phyloP scores from a whole-genome alignment of 2,797 vertebrate genomes.

The Anguilla marmorata region DNA sequence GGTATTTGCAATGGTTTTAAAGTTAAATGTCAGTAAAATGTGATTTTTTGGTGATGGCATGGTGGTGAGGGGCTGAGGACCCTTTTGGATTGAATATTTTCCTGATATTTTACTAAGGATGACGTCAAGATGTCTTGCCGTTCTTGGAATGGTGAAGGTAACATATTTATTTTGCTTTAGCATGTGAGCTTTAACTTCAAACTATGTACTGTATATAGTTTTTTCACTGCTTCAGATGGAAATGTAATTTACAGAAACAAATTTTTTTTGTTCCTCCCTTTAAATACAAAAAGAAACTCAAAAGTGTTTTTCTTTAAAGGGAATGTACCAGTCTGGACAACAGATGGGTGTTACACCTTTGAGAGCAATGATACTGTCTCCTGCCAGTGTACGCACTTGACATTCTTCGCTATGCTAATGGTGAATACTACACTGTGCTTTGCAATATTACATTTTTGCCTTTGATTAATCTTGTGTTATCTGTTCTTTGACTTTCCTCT shows the following conservation, averaged over 20 bases:
- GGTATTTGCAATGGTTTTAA: neutral
- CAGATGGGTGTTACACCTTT: conserved; percentile 56
- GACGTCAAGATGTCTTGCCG: conserved; percentile 48
- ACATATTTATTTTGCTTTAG: neutral
- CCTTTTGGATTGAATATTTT: conserved; percentile 2
- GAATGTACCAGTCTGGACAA: conserved; percentile 57
- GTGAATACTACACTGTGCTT: conserved; percentile 39
- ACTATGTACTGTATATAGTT: neutral
- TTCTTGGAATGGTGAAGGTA: conserved; percentile 68
- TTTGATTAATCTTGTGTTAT: neutral
- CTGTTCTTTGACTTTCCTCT: neutral
- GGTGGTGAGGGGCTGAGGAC: neutral
- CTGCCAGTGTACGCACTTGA: conserved; percentile 67
- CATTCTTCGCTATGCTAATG: conserved; percentile 72
- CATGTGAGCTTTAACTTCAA: neutral
- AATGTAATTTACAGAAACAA: neutral
- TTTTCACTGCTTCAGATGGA: neutral
- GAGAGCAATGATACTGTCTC: accelerated
- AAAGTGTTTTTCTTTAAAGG: conserved; percentile 45
- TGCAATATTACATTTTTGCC: neutral
- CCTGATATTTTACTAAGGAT: conserved; percentile 27
- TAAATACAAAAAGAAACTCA: neutral
- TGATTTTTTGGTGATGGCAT: neutral
- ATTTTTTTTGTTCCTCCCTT: neutral
- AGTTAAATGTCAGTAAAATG: neutral